These are phyloP conservation scores for Notiomystis cincta DNA, from an alignment of 2,113 vertebrate species.

Conservation along the genomic window DNA sequence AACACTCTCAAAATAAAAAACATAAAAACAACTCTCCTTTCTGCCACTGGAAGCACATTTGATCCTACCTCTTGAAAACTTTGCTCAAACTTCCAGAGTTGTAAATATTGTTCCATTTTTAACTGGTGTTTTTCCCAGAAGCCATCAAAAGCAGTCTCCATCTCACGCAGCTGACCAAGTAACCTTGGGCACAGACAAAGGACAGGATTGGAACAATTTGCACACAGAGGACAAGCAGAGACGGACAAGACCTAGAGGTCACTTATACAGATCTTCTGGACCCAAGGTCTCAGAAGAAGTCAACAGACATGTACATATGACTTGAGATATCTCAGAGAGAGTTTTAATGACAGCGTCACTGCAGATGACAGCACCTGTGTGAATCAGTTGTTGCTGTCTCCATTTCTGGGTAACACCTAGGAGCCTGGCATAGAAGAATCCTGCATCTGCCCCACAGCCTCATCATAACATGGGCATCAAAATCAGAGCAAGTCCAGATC, in stretches of 20 bases:
- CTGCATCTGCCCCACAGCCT: neutral
- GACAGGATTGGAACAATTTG: neutral
- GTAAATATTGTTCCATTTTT: constrained; percentile 93
- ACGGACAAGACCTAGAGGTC: neutral
- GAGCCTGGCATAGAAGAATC: neutral
- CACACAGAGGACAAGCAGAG: neutral
- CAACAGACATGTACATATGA: rapidly evolving
- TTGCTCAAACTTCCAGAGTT: constrained; percentile 90
- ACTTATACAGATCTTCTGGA: neutral
- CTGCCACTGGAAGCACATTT: neutral
- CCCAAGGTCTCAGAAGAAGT: neutral
- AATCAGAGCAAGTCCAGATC: neutral
- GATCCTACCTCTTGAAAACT: constrained; percentile 87
- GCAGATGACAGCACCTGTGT: neutral
- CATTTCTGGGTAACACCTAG: neutral
- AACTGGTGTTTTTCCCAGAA: constrained; percentile 97
- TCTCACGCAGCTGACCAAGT: constrained; percentile 88
- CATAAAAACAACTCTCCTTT: neutral
- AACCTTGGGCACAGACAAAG: constrained; percentile 74
- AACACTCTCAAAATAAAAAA: neutral
- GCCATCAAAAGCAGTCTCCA: constrained; percentile 95
- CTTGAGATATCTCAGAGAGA: neutral
- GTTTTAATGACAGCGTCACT: neutral
- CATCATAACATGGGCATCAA: rapidly evolving
- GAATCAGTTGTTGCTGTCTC: neutral